Evolutionary conservation across 2,113 vertebrate genomes (phyloP), one percentile per base, ranked within the genome.

Genomic region (Trogon surrucura): DNA sequence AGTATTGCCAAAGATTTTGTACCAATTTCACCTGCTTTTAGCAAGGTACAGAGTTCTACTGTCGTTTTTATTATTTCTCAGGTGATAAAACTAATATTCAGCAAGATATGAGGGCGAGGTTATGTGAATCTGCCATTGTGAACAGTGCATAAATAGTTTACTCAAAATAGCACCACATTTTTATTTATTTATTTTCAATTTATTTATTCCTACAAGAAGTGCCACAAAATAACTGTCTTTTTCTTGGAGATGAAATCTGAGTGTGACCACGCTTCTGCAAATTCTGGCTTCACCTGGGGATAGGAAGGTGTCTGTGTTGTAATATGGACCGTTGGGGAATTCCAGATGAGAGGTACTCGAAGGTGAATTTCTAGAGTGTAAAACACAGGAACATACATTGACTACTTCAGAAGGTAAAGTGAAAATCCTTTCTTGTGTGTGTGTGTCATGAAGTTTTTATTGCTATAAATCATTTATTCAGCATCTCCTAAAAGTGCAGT

Each of bases 311-410:
- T 65, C 48, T 88, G 1, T 72, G 10, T 44, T 92, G 53, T 65
- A 25, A 44, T 1, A 0, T 72, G 75, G 22, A 69, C 45, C 41
- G 8, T 0, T 44, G 53, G 13, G 25, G 44, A 75, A 44, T 53
- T 56, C 23, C 0, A 4, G 67, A 34, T 73, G 69, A 58, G 25
- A 66, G 41, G 8, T 45, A 38, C 23, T 36, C 53, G 58, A 80
- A 86, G 36, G 6, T 50, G 38, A 91, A 64, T 4, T 75, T 60
- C 29, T 66, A 2, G 30, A 16, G 10, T 21, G 10, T 71, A 51
- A 38, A 87, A 80, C 29, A 65, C 0, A 0, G 12, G 47, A 87
- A 32, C 61, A 29, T 38, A 7, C 11, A 15, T 62, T 0, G 0
- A 29, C 36, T 32, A 9, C 17, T 74, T 87, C 61, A 81, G 85